Conservation (phyloP, 2,113 vertebrate genomes). For the Pelvicachromis taeniatus region DNA sequence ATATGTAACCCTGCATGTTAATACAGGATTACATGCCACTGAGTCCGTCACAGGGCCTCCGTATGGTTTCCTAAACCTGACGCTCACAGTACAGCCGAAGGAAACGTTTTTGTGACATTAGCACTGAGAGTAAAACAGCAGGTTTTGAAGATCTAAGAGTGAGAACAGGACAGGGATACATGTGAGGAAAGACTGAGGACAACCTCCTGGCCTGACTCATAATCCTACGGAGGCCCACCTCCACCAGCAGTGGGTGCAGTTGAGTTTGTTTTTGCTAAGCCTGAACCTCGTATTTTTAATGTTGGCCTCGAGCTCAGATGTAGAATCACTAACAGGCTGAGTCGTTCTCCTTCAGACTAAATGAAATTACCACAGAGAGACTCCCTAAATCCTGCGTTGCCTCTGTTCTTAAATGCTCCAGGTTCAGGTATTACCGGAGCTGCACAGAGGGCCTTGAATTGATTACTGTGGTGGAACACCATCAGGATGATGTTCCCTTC, state of each 20-base stretch:
- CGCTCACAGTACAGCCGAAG: background rate
- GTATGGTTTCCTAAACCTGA: background rate
- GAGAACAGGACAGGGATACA: background rate
- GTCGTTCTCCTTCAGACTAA: background rate
- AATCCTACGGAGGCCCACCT: background rate
- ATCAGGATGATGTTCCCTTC: background rate
- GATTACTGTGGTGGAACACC: background rate
- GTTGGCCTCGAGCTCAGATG: background rate
- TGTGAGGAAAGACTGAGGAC: background rate
- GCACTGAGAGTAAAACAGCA: background rate
- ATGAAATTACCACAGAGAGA: background rate
- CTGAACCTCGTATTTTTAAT: background rate
- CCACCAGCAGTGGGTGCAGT: background rate
- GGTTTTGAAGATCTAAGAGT: background rate
- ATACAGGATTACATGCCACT: background rate
- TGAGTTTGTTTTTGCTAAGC: background rate
- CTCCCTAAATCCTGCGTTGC: background rate
- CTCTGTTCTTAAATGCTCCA: background rate
- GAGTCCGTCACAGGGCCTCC: background rate
- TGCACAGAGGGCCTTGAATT: background rate
- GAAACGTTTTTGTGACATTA: background rate
- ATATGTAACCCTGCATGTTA: background rate
- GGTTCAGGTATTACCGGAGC: background rate
- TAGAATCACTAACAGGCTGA: background rate
- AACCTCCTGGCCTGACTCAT: rapidly evolving